Evolutionary conservation across 1,140 invertebrate species (phyloP).

Genomic region (Tetranychus urticae): DNA sequence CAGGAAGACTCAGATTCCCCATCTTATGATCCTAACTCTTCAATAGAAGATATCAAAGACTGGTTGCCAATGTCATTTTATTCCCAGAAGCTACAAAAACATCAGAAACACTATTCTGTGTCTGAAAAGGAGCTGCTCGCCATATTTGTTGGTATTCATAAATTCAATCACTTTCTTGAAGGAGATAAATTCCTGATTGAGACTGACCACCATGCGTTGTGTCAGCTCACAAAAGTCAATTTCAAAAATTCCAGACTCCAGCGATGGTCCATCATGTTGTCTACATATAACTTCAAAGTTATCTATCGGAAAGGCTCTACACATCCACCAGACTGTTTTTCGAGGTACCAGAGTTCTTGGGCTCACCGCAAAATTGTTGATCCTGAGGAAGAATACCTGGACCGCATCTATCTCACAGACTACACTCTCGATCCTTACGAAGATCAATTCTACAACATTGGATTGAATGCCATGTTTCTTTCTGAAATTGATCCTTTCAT

Average conservation of each 20-base stretch:
- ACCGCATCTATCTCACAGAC: neutral
- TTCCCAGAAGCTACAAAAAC: slow-evolving; percentile 17
- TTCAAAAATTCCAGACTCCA: slow-evolving; percentile 21
- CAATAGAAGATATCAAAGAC: neutral
- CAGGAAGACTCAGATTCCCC: slow-evolving; percentile 4
- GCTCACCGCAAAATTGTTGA: neutral
- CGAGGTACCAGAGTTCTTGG: neutral
- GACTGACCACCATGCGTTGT: slow-evolving; percentile 26
- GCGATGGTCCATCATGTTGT: slow-evolving; percentile 25
- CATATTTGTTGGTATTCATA: slow-evolving; percentile 22
- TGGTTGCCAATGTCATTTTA: slow-evolving; percentile 20
- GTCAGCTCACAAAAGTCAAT: slow-evolving; percentile 22
- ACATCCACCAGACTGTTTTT: slow-evolving; percentile 1
- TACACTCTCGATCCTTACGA: neutral
- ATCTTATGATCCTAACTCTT: too few relatives aligned
- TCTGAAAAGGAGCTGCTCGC: slow-evolving; percentile 28
- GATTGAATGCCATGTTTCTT: neutral
- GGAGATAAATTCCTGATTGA: slow-evolving; percentile 25
- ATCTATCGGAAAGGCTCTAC: slow-evolving; percentile 18
- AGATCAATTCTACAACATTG: neutral
- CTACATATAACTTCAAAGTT: slow-evolving; percentile 24
- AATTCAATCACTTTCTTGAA: slow-evolving; percentile 25
- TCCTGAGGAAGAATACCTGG: neutral
- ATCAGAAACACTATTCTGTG: slow-evolving; percentile 23
- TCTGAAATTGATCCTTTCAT: too few relatives aligned